Evolutionary conservation across 2,888 invertebrate species (phyloP), one percentile per base, ranked within the genome.

Genomic region (Synergus laeviventris): DNA sequence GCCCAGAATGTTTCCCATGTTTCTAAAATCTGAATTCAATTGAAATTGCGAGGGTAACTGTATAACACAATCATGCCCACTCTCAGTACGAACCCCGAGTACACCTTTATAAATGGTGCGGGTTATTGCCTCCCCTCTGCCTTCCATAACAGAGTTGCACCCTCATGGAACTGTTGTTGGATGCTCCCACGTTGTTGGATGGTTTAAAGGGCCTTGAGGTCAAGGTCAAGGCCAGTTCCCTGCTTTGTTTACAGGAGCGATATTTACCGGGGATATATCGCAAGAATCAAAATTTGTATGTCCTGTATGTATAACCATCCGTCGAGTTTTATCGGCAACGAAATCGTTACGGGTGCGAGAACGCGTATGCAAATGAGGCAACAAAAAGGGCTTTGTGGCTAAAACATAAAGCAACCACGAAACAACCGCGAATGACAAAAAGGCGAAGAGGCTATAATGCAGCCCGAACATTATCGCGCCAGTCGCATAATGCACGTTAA

Each of bases 401-500:
- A 75, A 38, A 24, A 62, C 61, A 75, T 64, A 75, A 64, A 75
- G 45, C 61, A 75, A 64, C 21, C 64, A 60, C 62, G n/a, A 56
- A 64, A 75, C 49, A 62, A 56, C 62, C 49, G 56, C 62, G 61
- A 70, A 70, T 70, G 66, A 70, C 49, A 70, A 70, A 70, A 24
- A 45, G 49, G 49, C 39, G 18, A 62, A 62, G n/a, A 18, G 62
- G 11, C 62, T 36, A 62, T n/a, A n/a, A n/a, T n/a, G 62, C 62
- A 36, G 62, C n/a, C 74, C 18, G 75, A 74, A 75, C 39, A 77
- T 77, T 77, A 75, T 79, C 74, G 77, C 38, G 45, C 61, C 21
- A 62, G 78, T 76, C 78, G 73, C 73, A 76, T 78, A 78, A 78
- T 78, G 75, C 60, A 73, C 73, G 78, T 80, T 80, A 80, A 80